Conservation (phyloP, 2,888 invertebrate genomes). For the Ceraclea dissimilis region DNA sequence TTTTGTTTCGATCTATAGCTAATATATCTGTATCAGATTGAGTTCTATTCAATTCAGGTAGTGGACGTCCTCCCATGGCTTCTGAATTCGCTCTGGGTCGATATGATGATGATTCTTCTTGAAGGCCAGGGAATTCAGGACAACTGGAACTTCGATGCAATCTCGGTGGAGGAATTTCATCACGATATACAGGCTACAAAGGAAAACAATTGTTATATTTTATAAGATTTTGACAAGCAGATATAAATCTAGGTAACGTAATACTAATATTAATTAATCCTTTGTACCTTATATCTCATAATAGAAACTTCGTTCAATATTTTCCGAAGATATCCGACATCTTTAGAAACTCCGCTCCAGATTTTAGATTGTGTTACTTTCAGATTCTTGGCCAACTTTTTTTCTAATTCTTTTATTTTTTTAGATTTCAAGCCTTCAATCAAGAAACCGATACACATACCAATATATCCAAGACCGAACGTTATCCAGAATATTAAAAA, state of each 20-base stretch:
- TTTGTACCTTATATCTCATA: slow-evolving; percentile 76
- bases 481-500: slow-evolving; percentile 84
- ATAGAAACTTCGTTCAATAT: slow-evolving; percentile 77
- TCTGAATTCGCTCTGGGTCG: slow-evolving; percentile 60
- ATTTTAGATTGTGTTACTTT: slow-evolving; percentile 73
- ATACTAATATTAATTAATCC: too few relatives aligned
- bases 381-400: slow-evolving; percentile 66
- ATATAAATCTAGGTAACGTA: too few relatives aligned
- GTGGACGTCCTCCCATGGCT: slow-evolving; percentile 42
- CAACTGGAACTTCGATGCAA: slow-evolving; percentile 57
- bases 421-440: slow-evolving; percentile 70
- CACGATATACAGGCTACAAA: slow-evolving; percentile 69
- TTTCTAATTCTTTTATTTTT: slow-evolving; percentile 64
- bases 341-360: slow-evolving; percentile 67
- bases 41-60: slow-evolving; percentile 48
- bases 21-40: slow-evolving; percentile 74
- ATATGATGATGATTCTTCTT: slow-evolving; percentile 40
- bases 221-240: too few relatives aligned
- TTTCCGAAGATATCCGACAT: slow-evolving; percentile 63
- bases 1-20: slow-evolving; percentile 69
- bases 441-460: slow-evolving; percentile 84
- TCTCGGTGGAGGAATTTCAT: slow-evolving; percentile 38
- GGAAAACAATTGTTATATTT: background rate
- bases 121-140: slow-evolving; percentile 63
- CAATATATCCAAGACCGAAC: slow-evolving; percentile 82